Evolutionary conservation across 2,113 vertebrate species (phyloP), one percentile per base, ranked within the genome.

Genomic region (Boulengerochromis microlepis): DNA sequence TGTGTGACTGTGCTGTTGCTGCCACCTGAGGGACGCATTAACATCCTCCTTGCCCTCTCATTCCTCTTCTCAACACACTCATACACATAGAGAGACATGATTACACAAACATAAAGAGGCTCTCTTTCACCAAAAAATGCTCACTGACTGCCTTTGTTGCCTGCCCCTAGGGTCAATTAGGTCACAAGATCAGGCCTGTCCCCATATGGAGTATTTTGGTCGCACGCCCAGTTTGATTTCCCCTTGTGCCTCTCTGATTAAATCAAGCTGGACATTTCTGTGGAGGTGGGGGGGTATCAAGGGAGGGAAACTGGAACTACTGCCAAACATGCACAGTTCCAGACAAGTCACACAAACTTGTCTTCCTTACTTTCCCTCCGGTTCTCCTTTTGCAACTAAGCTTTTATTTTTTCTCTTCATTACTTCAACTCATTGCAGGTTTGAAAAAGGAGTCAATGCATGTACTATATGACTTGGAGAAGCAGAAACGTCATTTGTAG

Each of bases 211-310:
- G 71, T 69, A 47, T 86, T 86, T 91, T 91, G 94, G 93, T 86
- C 80, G 69, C 78, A 45, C 86, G 90, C 91, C 91, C 90, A 91
- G 85, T 91, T 80, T 90, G 86, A 92, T 89, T 91, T 91, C 89
- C 92, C 81, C 85, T 59, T 81, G 82, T 83, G 89, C 84, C 71
- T 90, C 86, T 24, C 40, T 95, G 95, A 95, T 95, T 95, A 94
- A 95, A 94, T 94, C 90, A 95, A 95, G 94, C 93, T 95, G 93
- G 92, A 94, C 87, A 89, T 93, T 94, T 93, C 90, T 93, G 93
- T 89, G 88, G 91, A 90, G 86, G 90, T 87, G 88, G 86, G 85
- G 82, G 90, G 76, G 52, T 16, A 74, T 87, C 29, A 82, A 38
- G 74, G 76, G 85, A 57, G 86, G 78, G 87, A 64, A 69, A 83